Evolutionary conservation across 2,113 vertebrate genomes (phyloP).

Genomic region (Callospermophilus lateralis): DNA sequence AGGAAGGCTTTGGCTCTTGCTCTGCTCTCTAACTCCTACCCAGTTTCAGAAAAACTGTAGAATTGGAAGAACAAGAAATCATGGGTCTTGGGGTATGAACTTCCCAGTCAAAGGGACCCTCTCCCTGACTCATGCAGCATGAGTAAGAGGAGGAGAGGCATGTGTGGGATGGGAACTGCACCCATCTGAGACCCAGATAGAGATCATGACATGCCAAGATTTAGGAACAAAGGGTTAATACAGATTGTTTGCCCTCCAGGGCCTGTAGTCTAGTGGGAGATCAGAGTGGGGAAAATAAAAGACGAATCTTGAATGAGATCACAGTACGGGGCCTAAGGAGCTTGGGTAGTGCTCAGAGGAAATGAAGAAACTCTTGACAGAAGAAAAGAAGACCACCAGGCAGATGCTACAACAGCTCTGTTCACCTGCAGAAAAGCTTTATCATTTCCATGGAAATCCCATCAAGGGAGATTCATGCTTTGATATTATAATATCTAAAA

Average conservation of each 20-base stretch:
- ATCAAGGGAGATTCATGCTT: background rate
- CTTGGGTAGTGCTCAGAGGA: background rate
- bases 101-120: background rate
- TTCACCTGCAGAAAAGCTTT: background rate
- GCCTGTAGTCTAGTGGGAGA: background rate
- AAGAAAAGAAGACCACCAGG: background rate
- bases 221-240: background rate
- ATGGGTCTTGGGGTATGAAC: background rate
- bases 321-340: background rate
- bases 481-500: slow-evolving; percentile 5
- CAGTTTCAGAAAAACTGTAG: background rate
- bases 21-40: background rate
- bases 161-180: background rate
- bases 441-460: slow-evolving; percentile 4
- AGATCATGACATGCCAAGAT: background rate
- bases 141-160: background rate
- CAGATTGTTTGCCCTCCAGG: background rate
- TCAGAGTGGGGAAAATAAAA: background rate
- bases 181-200: background rate
- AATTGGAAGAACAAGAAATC: background rate
- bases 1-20: background rate
- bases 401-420: background rate
- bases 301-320: background rate
- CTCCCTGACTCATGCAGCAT: background rate
- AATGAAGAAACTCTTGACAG: background rate